A percentile compares a stretch with the other conserved stretches of the same genome.
Evolutionary conservation across 2,888 invertebrate genomes (phyloP).

Genomic region (Rhagonycha lutea): DNA sequence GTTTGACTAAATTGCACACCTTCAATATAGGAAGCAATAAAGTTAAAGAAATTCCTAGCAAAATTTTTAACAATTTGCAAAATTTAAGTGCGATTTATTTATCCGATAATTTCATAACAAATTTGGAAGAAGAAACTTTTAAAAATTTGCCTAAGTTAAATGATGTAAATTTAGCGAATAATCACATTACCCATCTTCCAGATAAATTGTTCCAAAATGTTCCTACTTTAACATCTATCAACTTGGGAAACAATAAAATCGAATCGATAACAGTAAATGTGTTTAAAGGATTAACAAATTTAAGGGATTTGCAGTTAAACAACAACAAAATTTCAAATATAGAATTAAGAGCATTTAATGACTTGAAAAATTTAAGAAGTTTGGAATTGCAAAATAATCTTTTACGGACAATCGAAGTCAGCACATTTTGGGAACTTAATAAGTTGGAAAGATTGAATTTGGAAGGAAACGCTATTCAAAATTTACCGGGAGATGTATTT

Average conservation of each 20-base stretch:
- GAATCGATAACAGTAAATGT: not conserved
- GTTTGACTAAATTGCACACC: not conserved
- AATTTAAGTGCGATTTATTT: not conserved
- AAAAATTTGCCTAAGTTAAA: not conserved
- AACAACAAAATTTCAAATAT: not conserved
- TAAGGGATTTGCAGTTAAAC: not conserved
- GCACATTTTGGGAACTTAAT: not conserved
- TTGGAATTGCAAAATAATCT: not conserved
- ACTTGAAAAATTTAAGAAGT: not conserved
- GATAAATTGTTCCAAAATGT: slow-evolving; percentile 3
- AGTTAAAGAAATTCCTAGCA: not conserved
- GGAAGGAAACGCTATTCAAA: not conserved
- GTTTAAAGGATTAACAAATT: not conserved
- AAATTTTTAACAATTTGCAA: not conserved
- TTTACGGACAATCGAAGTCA: not conserved
- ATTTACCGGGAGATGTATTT: not conserved
- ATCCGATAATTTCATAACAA: not conserved
- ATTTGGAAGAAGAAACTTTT: not conserved
- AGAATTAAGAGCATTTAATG: not conserved
- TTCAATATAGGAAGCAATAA: not conserved
- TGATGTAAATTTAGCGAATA: not conserved
- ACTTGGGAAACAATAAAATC: not conserved
- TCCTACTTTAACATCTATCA: not conserved
- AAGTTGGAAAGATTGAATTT: not conserved
- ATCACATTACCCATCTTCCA: slow-evolving; percentile 1